Evolutionary conservation across 2,888 invertebrate genomes (phyloP).

Genomic region (Rhyacophila evoluta): DNA sequence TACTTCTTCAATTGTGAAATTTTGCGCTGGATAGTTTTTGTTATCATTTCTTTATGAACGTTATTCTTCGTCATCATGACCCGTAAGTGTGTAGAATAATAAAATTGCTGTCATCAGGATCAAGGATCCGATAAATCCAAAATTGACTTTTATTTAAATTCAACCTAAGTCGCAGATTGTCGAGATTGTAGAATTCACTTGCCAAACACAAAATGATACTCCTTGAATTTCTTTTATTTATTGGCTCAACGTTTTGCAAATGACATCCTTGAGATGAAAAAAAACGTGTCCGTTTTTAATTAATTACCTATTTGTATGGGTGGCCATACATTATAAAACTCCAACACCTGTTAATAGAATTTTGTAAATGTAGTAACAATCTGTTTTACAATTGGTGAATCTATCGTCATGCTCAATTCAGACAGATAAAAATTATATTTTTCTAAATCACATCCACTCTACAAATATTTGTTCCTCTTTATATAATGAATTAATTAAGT

Average conservation of each 20-base stretch:
- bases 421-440: too few relatives aligned
- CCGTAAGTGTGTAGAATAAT: background rate
- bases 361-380: background rate
- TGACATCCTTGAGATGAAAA: slow-evolving; percentile 20
- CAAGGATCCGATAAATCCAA: slow-evolving; percentile 47
- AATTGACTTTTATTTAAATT: slow-evolving; percentile 33
- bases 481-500: too few relatives aligned
- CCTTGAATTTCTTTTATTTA: slow-evolving; percentile 19
- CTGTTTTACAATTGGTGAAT: too few relatives aligned
- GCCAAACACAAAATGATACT: slow-evolving; percentile 40
- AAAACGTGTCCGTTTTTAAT: slow-evolving; percentile 21
- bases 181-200: slow-evolving; percentile 38
- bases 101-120: slow-evolving; percentile 33
- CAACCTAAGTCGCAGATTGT: slow-evolving; percentile 29
- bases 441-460: too few relatives aligned
- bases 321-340: slow-evolving; percentile 11
- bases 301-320: slow-evolving; percentile 18
- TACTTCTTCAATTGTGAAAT: too few relatives aligned
- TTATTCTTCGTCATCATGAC: background rate
- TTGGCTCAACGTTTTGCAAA: slow-evolving; percentile 1
- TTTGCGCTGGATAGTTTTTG: too few relatives aligned
- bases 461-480: too few relatives aligned
- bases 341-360: background rate
- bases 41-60: background rate
- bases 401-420: too few relatives aligned